Conservation (phyloP, 2,888 invertebrate species). For the Tryphoninae sp. region DNA sequence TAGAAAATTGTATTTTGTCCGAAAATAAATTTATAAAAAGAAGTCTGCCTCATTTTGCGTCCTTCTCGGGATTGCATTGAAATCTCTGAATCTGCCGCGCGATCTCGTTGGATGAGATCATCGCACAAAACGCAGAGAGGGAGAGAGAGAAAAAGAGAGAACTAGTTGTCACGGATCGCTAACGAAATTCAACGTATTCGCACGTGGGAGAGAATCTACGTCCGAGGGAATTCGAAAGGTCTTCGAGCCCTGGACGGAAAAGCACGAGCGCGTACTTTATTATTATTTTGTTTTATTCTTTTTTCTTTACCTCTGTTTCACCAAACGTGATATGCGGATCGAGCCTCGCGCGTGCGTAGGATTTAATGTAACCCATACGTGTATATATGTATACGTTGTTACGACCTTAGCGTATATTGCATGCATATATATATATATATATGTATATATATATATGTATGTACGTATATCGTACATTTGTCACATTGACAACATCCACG, state of each 20-base stretch:
- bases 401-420: too few relatives aligned
- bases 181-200: constrained; percentile 25
- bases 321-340: constrained; percentile 44
- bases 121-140: neutral
- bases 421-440: constrained; percentile 14
- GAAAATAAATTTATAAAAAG: too few relatives aligned
- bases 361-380: constrained; percentile 30
- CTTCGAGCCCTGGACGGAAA: constrained; percentile 35
- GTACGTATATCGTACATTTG: constrained; percentile 32
- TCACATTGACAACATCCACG: constrained; percentile 54
- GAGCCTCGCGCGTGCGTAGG: constrained; percentile 50
- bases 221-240: constrained; percentile 56
- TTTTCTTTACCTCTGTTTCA: constrained; percentile 21
- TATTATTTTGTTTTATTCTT: neutral
- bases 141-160: neutral
- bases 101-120: neutral
- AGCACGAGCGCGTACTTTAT: constrained; percentile 14
- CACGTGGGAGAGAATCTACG: constrained; percentile 41
- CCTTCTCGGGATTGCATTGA: neutral
- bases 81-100: neutral
- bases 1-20: too few relatives aligned
- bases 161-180: constrained; percentile 23
- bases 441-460: constrained; percentile 25
- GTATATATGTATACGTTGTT: constrained; percentile 24
- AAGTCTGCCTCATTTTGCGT: neutral